These are phyloP conservation scores for Gibbula magus DNA, from an alignment of 2,888 invertebrate genomes.

Conservation along the genomic window DNA sequence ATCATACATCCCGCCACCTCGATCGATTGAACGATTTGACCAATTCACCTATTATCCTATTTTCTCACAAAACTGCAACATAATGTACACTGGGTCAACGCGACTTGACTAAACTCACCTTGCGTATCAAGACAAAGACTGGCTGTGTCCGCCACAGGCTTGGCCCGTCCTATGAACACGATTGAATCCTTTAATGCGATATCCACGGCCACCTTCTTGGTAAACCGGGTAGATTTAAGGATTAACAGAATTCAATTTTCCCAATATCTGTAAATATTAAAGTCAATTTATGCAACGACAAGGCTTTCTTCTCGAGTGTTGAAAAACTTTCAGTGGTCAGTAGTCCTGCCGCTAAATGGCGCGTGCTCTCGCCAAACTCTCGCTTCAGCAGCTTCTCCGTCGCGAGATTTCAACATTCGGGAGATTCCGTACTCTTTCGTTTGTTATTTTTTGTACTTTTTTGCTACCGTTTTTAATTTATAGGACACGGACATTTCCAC, in stretches of 20 bases:
- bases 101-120: conserved; percentile 20
- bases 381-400: conserved; percentile 28
- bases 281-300: background rate
- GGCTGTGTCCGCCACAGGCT: conserved; percentile 12
- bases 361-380: conserved; percentile 38
- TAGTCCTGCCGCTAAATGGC: conserved; percentile 32
- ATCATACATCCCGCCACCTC: background rate
- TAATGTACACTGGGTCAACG: conserved; percentile 2
- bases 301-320: conserved; percentile 16
- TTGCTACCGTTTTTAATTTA: too few relatives aligned
- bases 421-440: background rate
- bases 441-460: background rate
- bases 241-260: background rate
- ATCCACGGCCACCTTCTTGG: conserved; percentile 18
- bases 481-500: too few relatives aligned
- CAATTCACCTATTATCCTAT: background rate
- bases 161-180: conserved; percentile 16
- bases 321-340: conserved; percentile 20
- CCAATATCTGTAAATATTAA: conserved; percentile 11
- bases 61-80: conserved; percentile 5
- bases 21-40: background rate
- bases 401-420: conserved; percentile 20
- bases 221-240: conserved; percentile 11
- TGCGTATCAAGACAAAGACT: conserved; percentile 20
- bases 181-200: background rate